phyloP scores from a whole-genome alignment of 2,797 vertebrate genomes.

The Manis javanica region DNA sequence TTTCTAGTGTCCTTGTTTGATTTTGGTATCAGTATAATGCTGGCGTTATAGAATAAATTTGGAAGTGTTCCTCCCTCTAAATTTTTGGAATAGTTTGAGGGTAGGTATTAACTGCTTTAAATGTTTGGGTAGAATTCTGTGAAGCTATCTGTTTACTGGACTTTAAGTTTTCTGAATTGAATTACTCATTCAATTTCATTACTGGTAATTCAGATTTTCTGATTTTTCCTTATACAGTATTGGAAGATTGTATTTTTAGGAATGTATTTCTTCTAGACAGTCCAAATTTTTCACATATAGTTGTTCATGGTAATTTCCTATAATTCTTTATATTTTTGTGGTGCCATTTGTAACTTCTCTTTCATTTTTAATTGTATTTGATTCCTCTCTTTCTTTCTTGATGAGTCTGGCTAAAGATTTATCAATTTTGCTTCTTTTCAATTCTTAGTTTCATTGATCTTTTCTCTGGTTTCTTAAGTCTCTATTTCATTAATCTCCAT shows the following conservation, averaged over 20 bases:
- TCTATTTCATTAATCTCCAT: no score
- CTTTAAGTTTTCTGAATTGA: background rate
- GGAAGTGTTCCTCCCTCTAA: background rate
- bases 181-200: background rate
- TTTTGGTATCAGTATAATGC: background rate
- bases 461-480: no score
- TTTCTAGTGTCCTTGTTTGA: background rate
- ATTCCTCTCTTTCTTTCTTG: no score
- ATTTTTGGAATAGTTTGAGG: background rate
- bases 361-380: no score
- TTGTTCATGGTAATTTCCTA: background rate
- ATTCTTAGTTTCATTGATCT: no score
- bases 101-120: background rate
- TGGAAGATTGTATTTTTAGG: background rate
- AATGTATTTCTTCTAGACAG: background rate
- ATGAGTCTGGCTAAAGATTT: no score
- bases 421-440: no score
- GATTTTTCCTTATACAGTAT: background rate
- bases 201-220: background rate
- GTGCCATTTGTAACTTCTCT: no score
- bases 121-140: background rate
- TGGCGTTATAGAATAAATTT: background rate
- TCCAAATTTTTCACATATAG: background rate
- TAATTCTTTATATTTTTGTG: no score
- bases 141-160: background rate